These are phyloP conservation scores for Conchocele bisecta DNA, from an alignment of 2,888 invertebrate genomes.

Conservation along the genomic window DNA sequence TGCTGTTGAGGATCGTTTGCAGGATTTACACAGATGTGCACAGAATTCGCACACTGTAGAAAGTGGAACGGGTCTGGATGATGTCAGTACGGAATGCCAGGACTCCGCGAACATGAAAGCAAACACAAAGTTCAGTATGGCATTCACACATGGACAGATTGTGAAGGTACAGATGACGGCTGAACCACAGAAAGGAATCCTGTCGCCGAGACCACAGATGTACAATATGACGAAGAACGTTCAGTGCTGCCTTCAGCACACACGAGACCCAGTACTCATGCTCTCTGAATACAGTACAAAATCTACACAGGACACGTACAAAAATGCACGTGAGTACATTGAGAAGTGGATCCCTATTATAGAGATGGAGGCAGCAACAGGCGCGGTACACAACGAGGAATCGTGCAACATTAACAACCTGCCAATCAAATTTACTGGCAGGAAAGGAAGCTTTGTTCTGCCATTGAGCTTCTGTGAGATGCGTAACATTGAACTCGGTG, in stretches of 20 bases:
- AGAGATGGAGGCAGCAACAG: constrained; percentile 66
- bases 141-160: constrained; percentile 52
- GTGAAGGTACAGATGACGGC: constrained; percentile 59
- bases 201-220: constrained; percentile 54
- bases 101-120: constrained; percentile 31
- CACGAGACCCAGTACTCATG: constrained; percentile 57
- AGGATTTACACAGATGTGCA: constrained; percentile 3
- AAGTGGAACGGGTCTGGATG: constrained; percentile 17
- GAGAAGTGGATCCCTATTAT: constrained; percentile 64
- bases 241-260: constrained; percentile 60
- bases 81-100: constrained; percentile 44
- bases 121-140: constrained; percentile 55
- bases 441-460: constrained; percentile 57
- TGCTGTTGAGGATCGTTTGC: background rate
- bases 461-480: constrained; percentile 47
- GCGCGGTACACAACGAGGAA: constrained; percentile 53
- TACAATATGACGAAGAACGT: constrained; percentile 59
- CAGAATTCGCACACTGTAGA: background rate
- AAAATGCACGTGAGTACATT: constrained; percentile 37
- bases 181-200: constrained; percentile 49
- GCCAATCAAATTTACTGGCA: constrained; percentile 43
- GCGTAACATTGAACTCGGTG: constrained; percentile 62
- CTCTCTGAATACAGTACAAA: constrained; percentile 57
- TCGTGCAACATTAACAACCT: constrained; percentile 59
- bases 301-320: constrained; percentile 41